Percentiles rank a stretch among this genome's conserved stretches.
Conservation (phyloP, 2,797 vertebrate genomes). For the Megalops cyprinoides region DNA sequence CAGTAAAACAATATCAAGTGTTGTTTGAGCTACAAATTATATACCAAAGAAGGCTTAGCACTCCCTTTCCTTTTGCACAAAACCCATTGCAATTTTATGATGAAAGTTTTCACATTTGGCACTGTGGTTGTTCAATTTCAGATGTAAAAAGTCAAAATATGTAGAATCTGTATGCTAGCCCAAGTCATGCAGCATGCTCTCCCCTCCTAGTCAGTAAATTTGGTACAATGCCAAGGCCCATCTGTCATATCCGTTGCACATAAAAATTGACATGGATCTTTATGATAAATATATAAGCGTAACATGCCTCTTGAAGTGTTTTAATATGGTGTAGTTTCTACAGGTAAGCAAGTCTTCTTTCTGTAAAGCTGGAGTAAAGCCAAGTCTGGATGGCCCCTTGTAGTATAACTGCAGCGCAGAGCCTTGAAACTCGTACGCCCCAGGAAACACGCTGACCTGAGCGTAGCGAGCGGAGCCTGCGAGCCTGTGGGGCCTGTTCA, state of each 20-base stretch:
- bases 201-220: background rate
- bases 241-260: background rate
- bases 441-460: background rate
- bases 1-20: too few species aligned
- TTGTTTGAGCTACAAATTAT: too few species aligned
- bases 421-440: background rate
- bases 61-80: background rate
- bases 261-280: background rate
- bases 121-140: background rate
- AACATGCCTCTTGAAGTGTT: background rate
- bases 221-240: background rate
- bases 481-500: background rate
- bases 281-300: constrained; percentile 13
- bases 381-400: background rate
- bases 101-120: background rate
- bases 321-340: background rate
- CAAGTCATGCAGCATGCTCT: background rate
- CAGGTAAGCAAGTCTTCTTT: background rate
- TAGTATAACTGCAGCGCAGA: background rate
- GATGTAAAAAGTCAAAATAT: background rate
- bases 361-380: constrained; percentile 13
- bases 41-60: background rate
- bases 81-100: background rate
- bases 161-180: background rate
- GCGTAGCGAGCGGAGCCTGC: background rate